These are phyloP conservation scores for Hipparchia sbordonii DNA, from an alignment of 2,888 invertebrate genomes.

Conservation along the genomic window DNA sequence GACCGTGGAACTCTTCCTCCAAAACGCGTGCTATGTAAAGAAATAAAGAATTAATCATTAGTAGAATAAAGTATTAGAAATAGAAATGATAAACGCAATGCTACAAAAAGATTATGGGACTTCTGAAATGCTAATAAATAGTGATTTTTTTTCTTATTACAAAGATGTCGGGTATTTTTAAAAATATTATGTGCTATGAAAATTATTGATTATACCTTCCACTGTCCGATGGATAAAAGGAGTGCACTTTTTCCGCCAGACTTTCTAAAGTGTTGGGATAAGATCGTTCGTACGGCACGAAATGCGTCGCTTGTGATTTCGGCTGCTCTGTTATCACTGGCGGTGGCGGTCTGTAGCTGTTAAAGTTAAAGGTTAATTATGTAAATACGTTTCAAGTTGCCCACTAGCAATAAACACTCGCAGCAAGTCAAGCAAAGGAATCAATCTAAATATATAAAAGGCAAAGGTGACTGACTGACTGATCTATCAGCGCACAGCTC, in stretches of 20 bases:
- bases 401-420: too few relatives aligned
- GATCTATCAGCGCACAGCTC: too few relatives aligned
- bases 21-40: constrained; percentile 59
- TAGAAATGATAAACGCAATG: too few relatives aligned
- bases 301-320: constrained; percentile 89
- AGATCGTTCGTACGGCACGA: constrained; percentile 93
- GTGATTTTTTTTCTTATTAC: too few relatives aligned
- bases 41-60: not conserved
- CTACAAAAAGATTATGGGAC: too few relatives aligned
- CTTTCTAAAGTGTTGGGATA: constrained; percentile 95
- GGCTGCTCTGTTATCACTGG: constrained; percentile 96
- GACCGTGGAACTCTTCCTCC: constrained; percentile 89
- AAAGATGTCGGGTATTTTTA: too few relatives aligned
- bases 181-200: not conserved
- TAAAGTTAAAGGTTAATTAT: not conserved
- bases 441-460: too few relatives aligned
- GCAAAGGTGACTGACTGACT: too few relatives aligned
- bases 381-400: too few relatives aligned
- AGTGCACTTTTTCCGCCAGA: constrained; percentile 95
- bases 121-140: too few relatives aligned
- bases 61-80: too few relatives aligned
- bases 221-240: constrained; percentile 86
- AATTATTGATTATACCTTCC: constrained; percentile 54
- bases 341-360: constrained; percentile 90
- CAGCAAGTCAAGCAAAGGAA: too few relatives aligned